Evolutionary conservation across 2,113 vertebrate species (phyloP).

Genomic region (Myodes glareolus): DNA sequence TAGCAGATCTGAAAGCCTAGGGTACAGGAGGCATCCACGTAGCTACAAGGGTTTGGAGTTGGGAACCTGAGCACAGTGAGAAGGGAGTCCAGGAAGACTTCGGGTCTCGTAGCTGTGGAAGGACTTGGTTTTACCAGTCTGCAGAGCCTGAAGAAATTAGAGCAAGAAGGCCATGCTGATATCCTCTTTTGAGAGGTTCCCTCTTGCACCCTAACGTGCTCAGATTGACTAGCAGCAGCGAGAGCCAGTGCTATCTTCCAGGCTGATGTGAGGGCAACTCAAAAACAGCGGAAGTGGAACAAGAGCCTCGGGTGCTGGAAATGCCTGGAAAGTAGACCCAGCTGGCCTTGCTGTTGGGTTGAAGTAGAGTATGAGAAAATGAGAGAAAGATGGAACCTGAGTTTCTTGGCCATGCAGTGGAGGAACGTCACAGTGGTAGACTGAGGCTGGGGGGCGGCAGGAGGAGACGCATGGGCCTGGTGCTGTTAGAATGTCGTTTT

Average conservation of each 20-base stretch:
- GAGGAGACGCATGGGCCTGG: no score
- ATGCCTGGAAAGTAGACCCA: background rate
- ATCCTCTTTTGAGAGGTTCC: background rate
- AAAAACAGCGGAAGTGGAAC: rapidly evolving
- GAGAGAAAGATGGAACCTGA: background rate
- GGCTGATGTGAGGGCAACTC: no score
- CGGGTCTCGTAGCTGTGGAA: background rate
- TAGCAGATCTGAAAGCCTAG: background rate
- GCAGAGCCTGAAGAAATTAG: background rate
- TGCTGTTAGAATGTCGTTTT: background rate
- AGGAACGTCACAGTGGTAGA: background rate
- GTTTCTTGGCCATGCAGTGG: background rate
- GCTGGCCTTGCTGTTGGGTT: no score
- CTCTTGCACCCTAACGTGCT: background rate
- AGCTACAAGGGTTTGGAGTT: background rate
- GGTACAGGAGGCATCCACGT: background rate
- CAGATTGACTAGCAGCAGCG: background rate
- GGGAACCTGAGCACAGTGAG: background rate
- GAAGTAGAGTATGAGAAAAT: background rate
- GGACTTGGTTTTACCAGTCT: background rate
- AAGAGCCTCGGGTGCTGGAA: background rate
- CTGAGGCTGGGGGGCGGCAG: background rate
- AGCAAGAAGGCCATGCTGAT: background rate
- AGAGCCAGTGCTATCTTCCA: background rate
- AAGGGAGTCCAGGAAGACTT: background rate